A percentile compares a stretch with the other conserved stretches of the same genome.
phyloP scores from a whole-genome alignment of 2,113 vertebrate genomes.

The Psittacula cyanocephala region DNA sequence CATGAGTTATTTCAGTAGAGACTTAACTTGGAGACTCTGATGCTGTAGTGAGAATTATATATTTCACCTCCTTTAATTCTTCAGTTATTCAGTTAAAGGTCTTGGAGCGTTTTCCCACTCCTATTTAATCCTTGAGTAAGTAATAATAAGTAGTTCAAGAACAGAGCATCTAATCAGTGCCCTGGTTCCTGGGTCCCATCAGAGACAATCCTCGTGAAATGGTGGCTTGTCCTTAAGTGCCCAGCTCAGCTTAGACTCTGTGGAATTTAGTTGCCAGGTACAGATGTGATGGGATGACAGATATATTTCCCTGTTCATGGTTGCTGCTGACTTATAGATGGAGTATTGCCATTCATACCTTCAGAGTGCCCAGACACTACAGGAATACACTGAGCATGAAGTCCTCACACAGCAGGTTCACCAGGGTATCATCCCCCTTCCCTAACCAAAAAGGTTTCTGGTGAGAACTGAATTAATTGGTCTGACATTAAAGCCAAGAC shows the following conservation, averaged over 20 bases:
- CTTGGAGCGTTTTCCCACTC: slow-evolving; percentile 2
- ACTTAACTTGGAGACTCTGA: background rate
- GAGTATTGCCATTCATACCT: background rate
- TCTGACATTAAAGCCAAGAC: background rate
- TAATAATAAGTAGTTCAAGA: slow-evolving; percentile 47
- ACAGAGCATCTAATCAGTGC: background rate
- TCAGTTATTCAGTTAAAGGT: slow-evolving; percentile 21
- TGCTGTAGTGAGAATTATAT: background rate
- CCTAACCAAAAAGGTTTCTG: background rate
- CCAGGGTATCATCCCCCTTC: background rate
- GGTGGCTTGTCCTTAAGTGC: background rate
- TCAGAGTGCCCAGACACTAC: background rate
- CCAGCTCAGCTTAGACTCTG: background rate
- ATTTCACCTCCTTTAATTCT: slow-evolving; percentile 20
- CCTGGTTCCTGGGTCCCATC: slow-evolving; percentile 21
- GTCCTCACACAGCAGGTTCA: background rate
- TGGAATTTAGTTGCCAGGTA: background rate
- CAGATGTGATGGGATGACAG: background rate
- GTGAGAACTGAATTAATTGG: background rate
- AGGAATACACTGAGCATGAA: background rate
- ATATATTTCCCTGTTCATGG: background rate
- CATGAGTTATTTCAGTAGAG: background rate
- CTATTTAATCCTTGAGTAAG: background rate
- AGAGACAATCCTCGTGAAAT: background rate
- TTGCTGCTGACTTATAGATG: background rate